Conservation (phyloP, 2,113 vertebrate genomes). For the Oncorhynchus keta region DNA sequence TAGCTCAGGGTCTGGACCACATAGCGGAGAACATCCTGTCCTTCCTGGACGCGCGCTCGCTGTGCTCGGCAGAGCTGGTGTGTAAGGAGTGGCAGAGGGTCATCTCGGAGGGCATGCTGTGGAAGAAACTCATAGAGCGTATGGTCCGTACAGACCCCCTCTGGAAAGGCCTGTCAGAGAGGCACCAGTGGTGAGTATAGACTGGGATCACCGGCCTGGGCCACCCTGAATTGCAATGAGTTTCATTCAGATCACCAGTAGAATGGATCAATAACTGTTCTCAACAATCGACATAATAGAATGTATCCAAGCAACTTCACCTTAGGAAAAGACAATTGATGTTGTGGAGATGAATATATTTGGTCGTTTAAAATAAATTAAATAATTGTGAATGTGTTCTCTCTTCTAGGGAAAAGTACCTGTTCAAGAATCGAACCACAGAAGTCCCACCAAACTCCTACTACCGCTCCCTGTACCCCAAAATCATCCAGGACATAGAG, state of each 20-base stretch:
- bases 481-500: conserved; percentile 99
- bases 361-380: no score
- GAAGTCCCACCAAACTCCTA: conserved; percentile 97
- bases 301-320: conserved; percentile 10
- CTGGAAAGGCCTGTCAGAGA: conserved; percentile 96
- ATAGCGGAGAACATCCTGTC: conserved; percentile 99
- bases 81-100: conserved; percentile 98
- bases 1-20: conserved; percentile 98
- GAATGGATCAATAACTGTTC: neutral
- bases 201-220: neutral
- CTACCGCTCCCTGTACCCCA: conserved; percentile 97
- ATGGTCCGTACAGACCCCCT: conserved; percentile 98
- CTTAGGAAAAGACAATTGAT: neutral
- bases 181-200: conserved; percentile 90
- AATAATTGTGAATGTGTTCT: conserved; percentile 20
- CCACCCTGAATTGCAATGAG: conserved; percentile 13
- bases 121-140: conserved; percentile 98
- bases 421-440: conserved; percentile 98
- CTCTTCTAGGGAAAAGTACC: conserved; percentile 91
- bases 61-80: conserved; percentile 96
- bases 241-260: conserved; percentile 34
- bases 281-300: conserved; percentile 14
- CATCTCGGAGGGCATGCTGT: conserved; percentile 97
- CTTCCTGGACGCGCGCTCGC: conserved; percentile 93
- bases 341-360: neutral